Evolutionary conservation across 2,888 invertebrate species (phyloP).

Genomic region (Scaptomyza caliginosa): DNA sequence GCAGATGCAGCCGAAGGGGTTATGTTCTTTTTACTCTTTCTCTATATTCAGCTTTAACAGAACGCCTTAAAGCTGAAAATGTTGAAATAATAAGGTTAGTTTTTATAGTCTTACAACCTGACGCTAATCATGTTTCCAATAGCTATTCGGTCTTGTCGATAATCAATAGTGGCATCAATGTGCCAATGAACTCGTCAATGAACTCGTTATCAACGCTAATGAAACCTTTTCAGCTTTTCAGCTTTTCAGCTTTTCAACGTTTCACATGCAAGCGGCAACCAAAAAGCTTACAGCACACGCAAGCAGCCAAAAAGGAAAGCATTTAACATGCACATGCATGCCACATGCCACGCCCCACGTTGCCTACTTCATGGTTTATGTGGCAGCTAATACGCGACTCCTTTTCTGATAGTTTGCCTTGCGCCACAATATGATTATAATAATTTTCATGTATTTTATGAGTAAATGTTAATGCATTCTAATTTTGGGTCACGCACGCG

Average conservation of each 20-base stretch:
- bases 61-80: slow-evolving; percentile 11
- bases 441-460: slow-evolving; percentile 58
- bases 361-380: background rate
- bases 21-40: background rate
- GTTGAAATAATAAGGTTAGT: too few species aligned
- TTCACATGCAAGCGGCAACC: slow-evolving; percentile 40
- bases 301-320: slow-evolving; percentile 25
- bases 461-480: slow-evolving; percentile 44
- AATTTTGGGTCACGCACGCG: slow-evolving; percentile 67
- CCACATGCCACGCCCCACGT: slow-evolving; percentile 26
- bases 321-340: slow-evolving; percentile 24
- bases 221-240: slow-evolving; percentile 22
- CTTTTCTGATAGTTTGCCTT: slow-evolving; percentile 22
- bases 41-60: background rate
- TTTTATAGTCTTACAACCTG: background rate
- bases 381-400: slow-evolving; percentile 24
- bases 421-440: slow-evolving; percentile 62
- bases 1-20: background rate
- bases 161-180: slow-evolving; percentile 65
- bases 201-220: slow-evolving; percentile 73
- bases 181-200: slow-evolving; percentile 76
- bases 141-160: slow-evolving; percentile 24
- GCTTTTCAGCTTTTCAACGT: too few species aligned
- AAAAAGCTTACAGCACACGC: slow-evolving; percentile 21
- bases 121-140: slow-evolving; percentile 18